Percentiles rank a stretch among this genome's conserved stretches.
Conservation (phyloP, 2,888 invertebrate species). For the Smittia sp. region DNA sequence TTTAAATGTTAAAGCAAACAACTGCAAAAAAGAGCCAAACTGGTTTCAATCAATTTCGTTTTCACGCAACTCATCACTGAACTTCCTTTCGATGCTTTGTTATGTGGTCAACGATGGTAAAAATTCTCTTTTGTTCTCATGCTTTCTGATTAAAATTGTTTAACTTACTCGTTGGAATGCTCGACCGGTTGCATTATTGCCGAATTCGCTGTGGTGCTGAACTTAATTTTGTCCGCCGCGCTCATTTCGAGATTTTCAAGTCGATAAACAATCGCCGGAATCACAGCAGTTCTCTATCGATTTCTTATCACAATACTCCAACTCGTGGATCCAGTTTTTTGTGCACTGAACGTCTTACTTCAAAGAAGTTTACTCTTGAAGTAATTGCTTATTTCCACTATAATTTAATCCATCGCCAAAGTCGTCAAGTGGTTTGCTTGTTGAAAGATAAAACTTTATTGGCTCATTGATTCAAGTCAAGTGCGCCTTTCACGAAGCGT, state of each 20-base stretch:
- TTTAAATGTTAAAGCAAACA: conserved; percentile 8
- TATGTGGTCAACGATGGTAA: too few relatives aligned
- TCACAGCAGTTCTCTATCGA: neutral
- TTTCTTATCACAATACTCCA: too few relatives aligned
- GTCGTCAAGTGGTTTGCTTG: neutral
- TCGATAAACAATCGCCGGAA: neutral
- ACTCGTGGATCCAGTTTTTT: neutral
- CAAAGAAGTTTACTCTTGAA: neutral
- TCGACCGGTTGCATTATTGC: conserved; percentile 37
- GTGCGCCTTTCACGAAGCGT: neutral
- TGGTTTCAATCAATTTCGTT: neutral
- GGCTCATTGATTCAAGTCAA: too few relatives aligned
- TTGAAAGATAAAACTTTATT: too few relatives aligned
- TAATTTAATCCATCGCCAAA: neutral
- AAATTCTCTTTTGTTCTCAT: too few relatives aligned
- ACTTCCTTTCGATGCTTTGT: neutral
- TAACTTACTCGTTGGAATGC: conserved; percentile 27
- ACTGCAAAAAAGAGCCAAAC: neutral
- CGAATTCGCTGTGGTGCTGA: conserved; percentile 1
- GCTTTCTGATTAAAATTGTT: neutral
- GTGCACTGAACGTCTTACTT: neutral
- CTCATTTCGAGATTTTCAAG: neutral
- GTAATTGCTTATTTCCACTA: neutral
- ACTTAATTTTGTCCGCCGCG: neutral
- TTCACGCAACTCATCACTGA: neutral